Conservation (phyloP, 2,888 invertebrate species). For the Epinotia nisella region DNA sequence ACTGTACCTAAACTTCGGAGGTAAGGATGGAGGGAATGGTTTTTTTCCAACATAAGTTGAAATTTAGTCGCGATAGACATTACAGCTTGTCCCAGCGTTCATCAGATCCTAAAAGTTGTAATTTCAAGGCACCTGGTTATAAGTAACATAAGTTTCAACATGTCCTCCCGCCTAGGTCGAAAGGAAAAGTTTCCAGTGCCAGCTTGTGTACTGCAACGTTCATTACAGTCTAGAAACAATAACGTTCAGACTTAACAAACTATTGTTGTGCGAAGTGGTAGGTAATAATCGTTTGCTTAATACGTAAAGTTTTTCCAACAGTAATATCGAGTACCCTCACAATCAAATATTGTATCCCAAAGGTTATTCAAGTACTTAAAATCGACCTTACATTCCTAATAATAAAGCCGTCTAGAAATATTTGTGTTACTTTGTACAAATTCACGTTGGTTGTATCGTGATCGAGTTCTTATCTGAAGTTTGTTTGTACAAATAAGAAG, state of each 20-base stretch:
- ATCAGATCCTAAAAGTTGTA: too few species aligned
- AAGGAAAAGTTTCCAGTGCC: slow-evolving; percentile 7
- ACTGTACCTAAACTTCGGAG: too few species aligned
- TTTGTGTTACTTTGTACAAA: not conserved
- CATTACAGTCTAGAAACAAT: slow-evolving; percentile 28
- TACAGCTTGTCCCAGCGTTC: too few species aligned
- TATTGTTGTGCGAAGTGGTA: slow-evolving; percentile 36
- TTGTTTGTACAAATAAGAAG: slow-evolving; percentile 14
- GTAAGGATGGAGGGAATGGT: too few species aligned
- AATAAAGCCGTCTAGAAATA: not conserved
- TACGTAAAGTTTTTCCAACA: slow-evolving; percentile 38
- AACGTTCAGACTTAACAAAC: slow-evolving; percentile 30
- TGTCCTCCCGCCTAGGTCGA: not conserved
- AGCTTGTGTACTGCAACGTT: slow-evolving; percentile 20
- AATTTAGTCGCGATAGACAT: too few species aligned
- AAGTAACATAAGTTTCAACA: not conserved
- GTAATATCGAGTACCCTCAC: slow-evolving; percentile 26
- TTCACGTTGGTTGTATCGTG: not conserved
- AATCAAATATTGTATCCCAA: not conserved
- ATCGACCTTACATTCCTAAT: not conserved
- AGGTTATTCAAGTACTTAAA: not conserved
- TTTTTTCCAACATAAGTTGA: too few species aligned
- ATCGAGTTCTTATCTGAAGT: slow-evolving; percentile 27
- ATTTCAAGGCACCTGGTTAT: not conserved
- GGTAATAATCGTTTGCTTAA: slow-evolving; percentile 40